Conservation (phyloP, 2,888 invertebrate genomes). For the Acronicta aceris region DNA sequence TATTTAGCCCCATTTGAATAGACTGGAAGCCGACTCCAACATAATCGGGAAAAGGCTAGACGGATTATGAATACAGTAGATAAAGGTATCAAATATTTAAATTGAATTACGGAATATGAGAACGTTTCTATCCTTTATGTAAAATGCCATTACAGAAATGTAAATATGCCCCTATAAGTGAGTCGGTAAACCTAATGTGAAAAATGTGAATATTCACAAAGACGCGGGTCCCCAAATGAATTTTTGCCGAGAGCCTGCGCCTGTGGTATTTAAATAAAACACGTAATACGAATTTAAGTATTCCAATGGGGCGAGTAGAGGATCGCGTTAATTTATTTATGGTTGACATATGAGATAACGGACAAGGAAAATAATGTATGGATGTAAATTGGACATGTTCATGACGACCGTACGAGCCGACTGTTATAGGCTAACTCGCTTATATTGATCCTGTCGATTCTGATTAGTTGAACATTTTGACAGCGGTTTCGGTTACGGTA, state of each 20-base stretch:
- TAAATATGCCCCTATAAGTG: conserved; percentile 36
- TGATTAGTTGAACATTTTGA: conserved; percentile 24
- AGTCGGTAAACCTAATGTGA: conserved; percentile 49
- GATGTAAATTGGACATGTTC: conserved; percentile 50
- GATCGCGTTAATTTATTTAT: conserved; percentile 66
- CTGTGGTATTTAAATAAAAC: conserved; percentile 63
- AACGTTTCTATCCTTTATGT: conserved; percentile 19
- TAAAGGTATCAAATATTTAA: conserved; percentile 29
- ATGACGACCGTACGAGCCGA: conserved; percentile 51
- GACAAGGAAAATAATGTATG: conserved; percentile 48
- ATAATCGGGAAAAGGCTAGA: no score
- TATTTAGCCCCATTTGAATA: no score
- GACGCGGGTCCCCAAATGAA: conserved; percentile 53
- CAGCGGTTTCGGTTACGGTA: conserved; percentile 6
- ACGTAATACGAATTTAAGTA: conserved; percentile 59
- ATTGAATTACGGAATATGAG: conserved; percentile 14
- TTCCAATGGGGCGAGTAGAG: conserved; percentile 55
- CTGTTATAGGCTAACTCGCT: background rate
- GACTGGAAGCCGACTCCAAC: no score
- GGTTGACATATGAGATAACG: conserved; percentile 60
- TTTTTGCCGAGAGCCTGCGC: conserved; percentile 57
- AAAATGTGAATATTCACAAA: conserved; percentile 55
- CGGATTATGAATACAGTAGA: no score
- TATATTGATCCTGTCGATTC: conserved; percentile 9
- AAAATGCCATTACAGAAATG: conserved; percentile 38